Conservation (phyloP, 2,888 invertebrate genomes). For the Heterodera filipjevi region DNA sequence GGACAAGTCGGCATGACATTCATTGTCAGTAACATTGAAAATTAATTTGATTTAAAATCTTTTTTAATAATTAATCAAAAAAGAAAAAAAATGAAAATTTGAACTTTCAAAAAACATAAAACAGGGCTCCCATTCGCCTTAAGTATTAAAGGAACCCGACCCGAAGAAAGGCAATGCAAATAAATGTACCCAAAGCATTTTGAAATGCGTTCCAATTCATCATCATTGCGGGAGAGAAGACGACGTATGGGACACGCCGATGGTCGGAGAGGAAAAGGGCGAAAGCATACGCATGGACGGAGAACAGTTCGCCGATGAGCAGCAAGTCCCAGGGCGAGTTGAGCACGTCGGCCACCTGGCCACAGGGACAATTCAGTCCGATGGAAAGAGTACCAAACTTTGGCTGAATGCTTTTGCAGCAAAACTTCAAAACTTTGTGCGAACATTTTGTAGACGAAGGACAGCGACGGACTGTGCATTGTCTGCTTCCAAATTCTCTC, state of each 20-base stretch:
- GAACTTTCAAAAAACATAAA: no score
- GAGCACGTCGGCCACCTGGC: constrained; percentile 22
- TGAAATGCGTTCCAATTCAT: constrained; percentile 13
- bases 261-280: constrained; percentile 28
- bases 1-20: no score
- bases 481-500: constrained; percentile 28
- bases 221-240: constrained; percentile 24
- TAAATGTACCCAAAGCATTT: constrained; percentile 29
- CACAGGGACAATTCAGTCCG: neutral
- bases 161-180: no score
- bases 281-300: constrained; percentile 27
- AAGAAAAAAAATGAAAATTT: no score
- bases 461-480: constrained; percentile 29
- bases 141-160: no score
- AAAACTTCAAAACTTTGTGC: neutral
- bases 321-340: constrained; percentile 34
- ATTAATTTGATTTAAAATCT: no score
- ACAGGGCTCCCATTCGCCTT: no score
- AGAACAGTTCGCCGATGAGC: constrained; percentile 23
- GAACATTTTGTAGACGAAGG: constrained; percentile 24
- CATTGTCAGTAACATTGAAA: no score
- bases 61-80: no score
- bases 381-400: constrained; percentile 5
- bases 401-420: constrained; percentile 16
- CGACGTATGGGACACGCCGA: constrained; percentile 18